Evolutionary conservation across 2,888 invertebrate species (phyloP), one percentile per base, ranked within the genome.

Genomic region (Drosophila setosimentum): DNA sequence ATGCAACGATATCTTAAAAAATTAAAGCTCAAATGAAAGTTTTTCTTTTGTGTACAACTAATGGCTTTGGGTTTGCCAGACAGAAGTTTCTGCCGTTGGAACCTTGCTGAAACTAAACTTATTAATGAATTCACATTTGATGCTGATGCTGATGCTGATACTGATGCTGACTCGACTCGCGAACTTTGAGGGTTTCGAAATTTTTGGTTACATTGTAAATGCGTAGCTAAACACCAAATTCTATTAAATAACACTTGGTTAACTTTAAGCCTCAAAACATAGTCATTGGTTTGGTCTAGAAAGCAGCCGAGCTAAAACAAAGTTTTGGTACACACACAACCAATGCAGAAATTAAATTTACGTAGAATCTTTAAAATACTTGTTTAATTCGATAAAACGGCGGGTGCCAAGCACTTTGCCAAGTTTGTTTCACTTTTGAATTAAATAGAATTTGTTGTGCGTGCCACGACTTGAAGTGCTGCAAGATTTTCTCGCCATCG

Each of bases 361-460:
- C 57, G 62, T 62, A 55, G 67, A 50, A 69, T 64, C 65, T 82
- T 71, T 69, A 65, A 82, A 78, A 81, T 74, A 69, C 82, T 82
- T 82, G 68, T 61, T 54, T 79, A 79, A 82, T 82, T 87, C 68
- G 71, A 87, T 78, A 68, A 81, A 78, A 55, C 32, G 48, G 49
- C 71, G 51, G 50, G 58, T 68, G 67, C 16, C 51, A 53, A 63
- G 68, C 83, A 67, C 83, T 81, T 86, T 64, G 48, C 45, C 68
- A 84, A 87, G 67, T 82, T 82, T 87, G 69, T 72, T 84, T 82
- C 81, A 60, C 81, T 87, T 80, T 73, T 57, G 59, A 87, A 75
- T 78, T 74, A 85, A 82, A 87, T 82, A 82, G 70, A 78, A 84
- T 54, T 33, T 33, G 3, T n/a, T 66, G n/a, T 27, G 13, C 42